Evolutionary conservation across 2,113 vertebrate genomes (phyloP), one percentile per base, ranked within the genome.

Genomic region (Scartelaos histophorus): DNA sequence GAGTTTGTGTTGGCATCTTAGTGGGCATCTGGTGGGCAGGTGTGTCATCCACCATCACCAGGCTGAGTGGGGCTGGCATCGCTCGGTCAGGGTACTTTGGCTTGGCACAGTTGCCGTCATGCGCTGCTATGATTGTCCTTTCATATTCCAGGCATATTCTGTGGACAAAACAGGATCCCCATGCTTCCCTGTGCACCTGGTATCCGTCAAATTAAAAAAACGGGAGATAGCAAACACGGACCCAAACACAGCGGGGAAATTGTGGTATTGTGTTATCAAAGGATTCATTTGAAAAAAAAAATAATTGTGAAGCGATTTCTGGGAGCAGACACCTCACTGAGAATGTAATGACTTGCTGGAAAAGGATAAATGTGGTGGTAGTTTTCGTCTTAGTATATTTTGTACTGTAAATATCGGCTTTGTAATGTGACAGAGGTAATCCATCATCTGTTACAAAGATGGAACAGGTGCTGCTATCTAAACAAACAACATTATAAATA

Each of bases 1-100:
- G 47, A 56, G 67, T 68, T 17, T 73, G n/a, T 5, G 4, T 29
- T 38, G 45, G 62, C 47, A 51, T 19, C 47, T 29, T 66, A 29
- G 66, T 43, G 34, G 79, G 77, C 62, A 66, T 43, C 21, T 64
- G 72, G 67, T 54, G 80, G 51, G 65, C 80, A 79, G 78, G 79
- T 82, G 69, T 68, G 75, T 72, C 62, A 70, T 77, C 81, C 72
- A 75, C 35, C 66, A 69, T 70, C 51, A 69, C 82, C 71, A 77
- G 70, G 45, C 21, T 61, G 5, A 34, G 35, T 19, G 60, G 29
- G 71, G 43, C 22, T 34, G 17, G 25, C 43, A 64, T 68, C 57
- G 34, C 25, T 51, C 51, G 35, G 21, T 69, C 24, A 53, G 22
- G 45, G 68, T 68, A 70, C 72, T 71, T 57, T 70, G 25, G 29